A percentile compares a stretch with the other conserved stretches of the same genome.
These are phyloP conservation scores for Maniola hyperantus DNA, from an alignment of 2,888 invertebrate genomes.

Conservation along the genomic window DNA sequence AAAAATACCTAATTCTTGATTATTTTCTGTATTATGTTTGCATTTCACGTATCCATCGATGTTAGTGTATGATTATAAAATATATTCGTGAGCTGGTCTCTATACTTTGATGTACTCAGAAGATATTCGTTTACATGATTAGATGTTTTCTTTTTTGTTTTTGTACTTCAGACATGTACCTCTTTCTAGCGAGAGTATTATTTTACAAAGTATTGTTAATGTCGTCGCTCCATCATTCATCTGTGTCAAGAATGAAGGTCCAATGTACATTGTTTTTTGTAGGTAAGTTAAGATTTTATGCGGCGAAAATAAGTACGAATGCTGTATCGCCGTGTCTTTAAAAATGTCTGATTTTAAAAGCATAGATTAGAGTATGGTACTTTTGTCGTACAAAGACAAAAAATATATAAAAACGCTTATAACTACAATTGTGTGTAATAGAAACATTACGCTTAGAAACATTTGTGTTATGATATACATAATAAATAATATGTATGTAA, in stretches of 20 bases:
- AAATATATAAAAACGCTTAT: constrained; percentile 67
- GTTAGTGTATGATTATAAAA: constrained; percentile 54
- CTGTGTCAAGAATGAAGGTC: constrained; percentile 66
- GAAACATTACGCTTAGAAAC: constrained; percentile 78
- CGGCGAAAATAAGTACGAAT: constrained; percentile 53
- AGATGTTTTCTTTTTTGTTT: constrained; percentile 59
- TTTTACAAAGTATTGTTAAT: constrained; percentile 50
- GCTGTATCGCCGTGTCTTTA: constrained; percentile 59
- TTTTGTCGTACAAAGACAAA: constrained; percentile 55
- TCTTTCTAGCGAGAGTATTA: constrained; percentile 50
- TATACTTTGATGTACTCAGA: constrained; percentile 75
- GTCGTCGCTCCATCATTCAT: constrained; percentile 58
- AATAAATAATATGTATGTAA: constrained; percentile 62
- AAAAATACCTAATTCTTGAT: constrained; percentile 53
- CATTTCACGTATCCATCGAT: constrained; percentile 70
- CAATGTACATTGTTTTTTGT: constrained; percentile 74
- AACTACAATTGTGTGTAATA: constrained; percentile 76
- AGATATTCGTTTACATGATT: constrained; percentile 62
- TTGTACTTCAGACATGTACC: constrained; percentile 46
- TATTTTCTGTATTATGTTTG: constrained; percentile 70
- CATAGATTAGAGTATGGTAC: constrained; percentile 51
- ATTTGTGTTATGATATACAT: constrained; percentile 69
- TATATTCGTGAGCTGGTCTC: constrained; percentile 77
- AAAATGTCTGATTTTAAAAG: constrained; percentile 60
- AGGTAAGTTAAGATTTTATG: constrained; percentile 67